Evolutionary conservation across 2,113 vertebrate species (phyloP).

Genomic region (Vidua macroura): DNA sequence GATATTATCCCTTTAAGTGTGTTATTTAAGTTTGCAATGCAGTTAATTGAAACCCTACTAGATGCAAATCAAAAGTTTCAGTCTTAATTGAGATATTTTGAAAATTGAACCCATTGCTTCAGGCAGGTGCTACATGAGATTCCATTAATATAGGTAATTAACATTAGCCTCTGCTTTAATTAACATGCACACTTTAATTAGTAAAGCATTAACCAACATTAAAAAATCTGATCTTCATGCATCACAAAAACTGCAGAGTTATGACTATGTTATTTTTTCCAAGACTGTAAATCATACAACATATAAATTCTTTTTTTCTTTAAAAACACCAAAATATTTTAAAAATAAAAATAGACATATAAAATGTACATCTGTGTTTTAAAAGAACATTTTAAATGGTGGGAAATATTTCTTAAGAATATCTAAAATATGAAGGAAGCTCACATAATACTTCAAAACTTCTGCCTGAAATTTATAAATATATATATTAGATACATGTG

Average conservation of each 20-base stretch:
- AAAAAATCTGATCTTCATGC: constrained; percentile 92
- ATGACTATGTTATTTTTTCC: constrained; percentile 79
- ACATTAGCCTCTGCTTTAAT: constrained; percentile 97
- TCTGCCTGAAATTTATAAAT: neutral
- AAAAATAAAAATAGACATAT: constrained; percentile 16
- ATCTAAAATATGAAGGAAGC: neutral
- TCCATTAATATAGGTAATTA: constrained; percentile 98
- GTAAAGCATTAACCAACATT: constrained; percentile 93
- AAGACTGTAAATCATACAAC: constrained; percentile 75
- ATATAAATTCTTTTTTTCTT: constrained; percentile 52
- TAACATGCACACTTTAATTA: constrained; percentile 98
- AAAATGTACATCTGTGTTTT: neutral
- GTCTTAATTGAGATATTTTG: constrained; percentile 94
- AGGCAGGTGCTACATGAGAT: constrained; percentile 95
- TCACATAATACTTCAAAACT: neutral
- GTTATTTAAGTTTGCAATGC: constrained; percentile 83
- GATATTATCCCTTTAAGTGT: constrained; percentile 80
- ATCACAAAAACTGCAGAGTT: constrained; percentile 80
- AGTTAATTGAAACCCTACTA: constrained; percentile 85
- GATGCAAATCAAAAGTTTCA: constrained; percentile 87
- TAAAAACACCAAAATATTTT: constrained; percentile 33
- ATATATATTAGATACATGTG: neutral
- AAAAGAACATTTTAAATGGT: neutral
- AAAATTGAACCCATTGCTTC: constrained; percentile 92
- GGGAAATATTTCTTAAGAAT: neutral